Evolutionary conservation across 1,140 invertebrate genomes (phyloP).

Genomic region (Holcopasites calliopsidis): DNA sequence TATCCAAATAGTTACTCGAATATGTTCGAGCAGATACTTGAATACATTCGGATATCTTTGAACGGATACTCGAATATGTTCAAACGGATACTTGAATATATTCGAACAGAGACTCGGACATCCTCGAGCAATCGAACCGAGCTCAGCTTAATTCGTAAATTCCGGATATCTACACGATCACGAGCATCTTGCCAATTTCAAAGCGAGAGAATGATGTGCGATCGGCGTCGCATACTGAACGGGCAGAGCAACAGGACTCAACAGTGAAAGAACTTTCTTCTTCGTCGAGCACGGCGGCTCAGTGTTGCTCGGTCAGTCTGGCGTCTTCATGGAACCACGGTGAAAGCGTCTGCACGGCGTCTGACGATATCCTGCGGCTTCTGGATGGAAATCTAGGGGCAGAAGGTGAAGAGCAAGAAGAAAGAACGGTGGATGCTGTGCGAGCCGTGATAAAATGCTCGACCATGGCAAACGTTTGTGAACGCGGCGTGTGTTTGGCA

Average conservation of each 20-base stretch:
- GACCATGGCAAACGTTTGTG: slow-evolving; percentile 13
- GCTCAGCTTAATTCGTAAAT: no score
- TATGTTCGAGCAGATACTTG: no score
- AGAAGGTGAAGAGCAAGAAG: slow-evolving; percentile 1
- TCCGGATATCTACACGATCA: slow-evolving; percentile 29
- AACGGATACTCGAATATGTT: no score
- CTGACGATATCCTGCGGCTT: slow-evolving; percentile 57
- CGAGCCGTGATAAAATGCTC: slow-evolving; percentile 34
- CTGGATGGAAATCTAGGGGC: slow-evolving; percentile 27
- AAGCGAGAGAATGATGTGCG: slow-evolving; percentile 48
- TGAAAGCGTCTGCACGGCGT: slow-evolving; percentile 69
- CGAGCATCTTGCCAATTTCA: slow-evolving; percentile 39
- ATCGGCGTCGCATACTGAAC: slow-evolving; percentile 46
- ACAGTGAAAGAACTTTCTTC: slow-evolving; percentile 74
- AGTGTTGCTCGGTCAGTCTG: slow-evolving; percentile 52
- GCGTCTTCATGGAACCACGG: slow-evolving; percentile 65
- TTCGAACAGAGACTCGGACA: no score
- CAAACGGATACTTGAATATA: no score
- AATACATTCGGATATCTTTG: no score
- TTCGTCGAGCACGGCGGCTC: slow-evolving; percentile 46
- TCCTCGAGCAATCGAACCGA: no score
- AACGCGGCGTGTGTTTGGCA: slow-evolving; percentile 27
- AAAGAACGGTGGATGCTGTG: slow-evolving; percentile 6
- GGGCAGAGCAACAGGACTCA: slow-evolving; percentile 45
- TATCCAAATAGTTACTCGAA: no score